Evolutionary conservation across 2,797 vertebrate species (phyloP).

Genomic region (Myiotriccus ornatus): DNA sequence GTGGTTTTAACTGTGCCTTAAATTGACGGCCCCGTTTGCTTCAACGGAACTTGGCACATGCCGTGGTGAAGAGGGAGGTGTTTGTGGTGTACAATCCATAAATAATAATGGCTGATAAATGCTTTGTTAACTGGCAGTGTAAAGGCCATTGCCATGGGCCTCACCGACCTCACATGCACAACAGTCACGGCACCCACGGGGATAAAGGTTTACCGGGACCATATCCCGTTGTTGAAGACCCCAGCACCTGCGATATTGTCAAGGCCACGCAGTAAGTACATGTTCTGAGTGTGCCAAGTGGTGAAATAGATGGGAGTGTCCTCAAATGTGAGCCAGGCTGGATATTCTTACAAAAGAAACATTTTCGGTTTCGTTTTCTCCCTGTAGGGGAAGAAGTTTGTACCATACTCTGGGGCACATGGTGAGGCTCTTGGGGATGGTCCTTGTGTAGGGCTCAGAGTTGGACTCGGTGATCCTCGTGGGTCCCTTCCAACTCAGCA

Average conservation of each 20-base stretch:
- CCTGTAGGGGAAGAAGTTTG: not conserved
- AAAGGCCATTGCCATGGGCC: constrained; percentile 69
- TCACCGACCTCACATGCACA: constrained; percentile 18
- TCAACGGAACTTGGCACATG: accelerated
- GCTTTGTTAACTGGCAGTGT: constrained; percentile 63
- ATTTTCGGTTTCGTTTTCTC: not conserved
- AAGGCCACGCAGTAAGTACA: constrained; percentile 91
- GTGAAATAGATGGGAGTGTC: not conserved
- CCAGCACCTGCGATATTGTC: constrained; percentile 90
- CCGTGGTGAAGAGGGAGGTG: not conserved
- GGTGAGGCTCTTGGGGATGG: not conserved
- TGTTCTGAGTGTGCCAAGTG: not conserved
- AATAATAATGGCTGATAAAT: not conserved
- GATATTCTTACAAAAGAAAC: not conserved
- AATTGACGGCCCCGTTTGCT: accelerated
- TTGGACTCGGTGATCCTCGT: not conserved
- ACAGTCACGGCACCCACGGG: not conserved
- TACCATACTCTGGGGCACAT: not conserved
- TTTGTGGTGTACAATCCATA: accelerated
- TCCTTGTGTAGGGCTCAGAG: not conserved
- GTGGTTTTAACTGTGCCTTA: not conserved
- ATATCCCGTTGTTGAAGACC: constrained; percentile 81
- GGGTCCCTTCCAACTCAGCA: not conserved
- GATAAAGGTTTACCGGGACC: constrained; percentile 76
- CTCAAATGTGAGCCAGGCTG: not conserved